phyloP scores from a whole-genome alignment of 2,797 vertebrate genomes.

The Falco biarmicus region DNA sequence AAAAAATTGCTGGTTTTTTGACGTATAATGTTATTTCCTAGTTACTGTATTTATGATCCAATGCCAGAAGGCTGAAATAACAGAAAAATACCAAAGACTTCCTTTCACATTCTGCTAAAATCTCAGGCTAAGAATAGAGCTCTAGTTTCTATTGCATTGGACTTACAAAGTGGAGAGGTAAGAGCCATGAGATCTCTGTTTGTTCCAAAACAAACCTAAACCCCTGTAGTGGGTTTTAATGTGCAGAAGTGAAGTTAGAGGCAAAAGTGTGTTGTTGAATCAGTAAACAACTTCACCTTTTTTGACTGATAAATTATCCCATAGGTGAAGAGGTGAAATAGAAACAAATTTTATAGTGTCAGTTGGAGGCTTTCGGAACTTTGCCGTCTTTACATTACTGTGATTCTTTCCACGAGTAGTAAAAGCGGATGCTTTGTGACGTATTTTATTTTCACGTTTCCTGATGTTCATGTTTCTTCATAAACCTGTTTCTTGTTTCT shows the following conservation, averaged over 20 bases:
- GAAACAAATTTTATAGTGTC: neutral
- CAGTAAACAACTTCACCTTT: neutral
- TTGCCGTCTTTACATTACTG: neutral
- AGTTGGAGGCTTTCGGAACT: neutral
- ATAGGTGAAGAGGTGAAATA: neutral
- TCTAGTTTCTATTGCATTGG: neutral
- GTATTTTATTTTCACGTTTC: neutral
- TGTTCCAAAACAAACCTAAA: neutral
- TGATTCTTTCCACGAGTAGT: neutral
- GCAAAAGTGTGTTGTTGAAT: neutral
- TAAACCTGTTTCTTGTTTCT: neutral
- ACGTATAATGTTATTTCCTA: neutral
- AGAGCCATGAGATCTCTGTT: accelerated
- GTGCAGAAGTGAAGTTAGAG: neutral
- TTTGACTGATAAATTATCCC: neutral
- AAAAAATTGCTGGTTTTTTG: neutral
- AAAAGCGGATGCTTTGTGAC: neutral
- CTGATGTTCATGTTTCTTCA: neutral
- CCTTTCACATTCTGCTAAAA: neutral
- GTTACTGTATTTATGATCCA: neutral
- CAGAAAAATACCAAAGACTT: neutral
- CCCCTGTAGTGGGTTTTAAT: neutral
- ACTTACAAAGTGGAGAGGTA: neutral
- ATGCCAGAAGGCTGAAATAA: neutral
- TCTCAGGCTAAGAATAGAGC: neutral